phyloP scores from a whole-genome alignment of 2,113 vertebrate genomes.

The Puffinus mauretanicus region DNA sequence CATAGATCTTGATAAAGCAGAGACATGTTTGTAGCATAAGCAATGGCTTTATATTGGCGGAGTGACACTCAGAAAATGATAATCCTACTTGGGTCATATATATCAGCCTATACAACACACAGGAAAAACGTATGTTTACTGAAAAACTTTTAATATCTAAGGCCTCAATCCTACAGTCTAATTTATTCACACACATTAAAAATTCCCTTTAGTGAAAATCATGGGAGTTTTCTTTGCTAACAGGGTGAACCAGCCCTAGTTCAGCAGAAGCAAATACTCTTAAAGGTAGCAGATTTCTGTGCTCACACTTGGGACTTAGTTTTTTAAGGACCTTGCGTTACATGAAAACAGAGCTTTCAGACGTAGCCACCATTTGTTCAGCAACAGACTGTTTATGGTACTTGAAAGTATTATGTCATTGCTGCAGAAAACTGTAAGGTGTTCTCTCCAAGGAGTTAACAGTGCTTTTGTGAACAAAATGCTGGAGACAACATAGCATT shows the following conservation, averaged over 20 bases:
- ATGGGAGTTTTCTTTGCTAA: background rate
- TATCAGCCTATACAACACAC: background rate
- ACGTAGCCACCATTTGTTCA: background rate
- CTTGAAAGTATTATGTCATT: background rate
- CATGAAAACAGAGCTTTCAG: background rate
- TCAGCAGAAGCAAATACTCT: background rate
- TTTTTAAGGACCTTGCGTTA: background rate
- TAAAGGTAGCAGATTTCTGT: background rate
- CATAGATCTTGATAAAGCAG: background rate
- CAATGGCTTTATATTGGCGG: background rate
- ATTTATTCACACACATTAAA: background rate
- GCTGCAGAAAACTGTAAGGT: background rate
- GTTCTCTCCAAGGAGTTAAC: conserved; percentile 4
- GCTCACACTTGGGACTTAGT: background rate
- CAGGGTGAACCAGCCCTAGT: background rate
- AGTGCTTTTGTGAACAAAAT: background rate
- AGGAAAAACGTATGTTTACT: background rate
- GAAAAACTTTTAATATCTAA: background rate
- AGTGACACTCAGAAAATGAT: background rate
- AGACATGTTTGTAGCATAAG: background rate
- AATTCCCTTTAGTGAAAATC: background rate
- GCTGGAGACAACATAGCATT: background rate
- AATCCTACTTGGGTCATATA: background rate
- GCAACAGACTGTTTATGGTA: background rate
- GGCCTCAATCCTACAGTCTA: background rate